Percentiles rank a stretch among this genome's conserved stretches.
Conservation (phyloP, 2,113 vertebrate species). For the Bothrops jararaca region DNA sequence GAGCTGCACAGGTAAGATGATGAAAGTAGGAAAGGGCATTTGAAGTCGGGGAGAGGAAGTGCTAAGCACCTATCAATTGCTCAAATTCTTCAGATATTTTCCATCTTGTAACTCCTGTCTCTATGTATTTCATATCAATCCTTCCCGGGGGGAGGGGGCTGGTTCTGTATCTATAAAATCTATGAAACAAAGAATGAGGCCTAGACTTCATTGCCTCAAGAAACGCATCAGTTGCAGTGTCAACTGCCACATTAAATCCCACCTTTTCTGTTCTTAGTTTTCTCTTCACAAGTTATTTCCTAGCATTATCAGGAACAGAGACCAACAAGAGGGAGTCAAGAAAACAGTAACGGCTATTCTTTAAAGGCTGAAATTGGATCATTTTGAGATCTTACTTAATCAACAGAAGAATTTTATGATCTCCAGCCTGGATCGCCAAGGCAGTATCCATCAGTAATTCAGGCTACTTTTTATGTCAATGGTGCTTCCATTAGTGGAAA, state of each 20-base stretch:
- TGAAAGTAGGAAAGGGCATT: background rate
- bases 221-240: no score
- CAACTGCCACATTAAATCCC: background rate
- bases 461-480: background rate
- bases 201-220: background rate
- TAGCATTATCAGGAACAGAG: background rate
- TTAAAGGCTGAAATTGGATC: constrained; percentile 30
- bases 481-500: constrained; percentile 29
- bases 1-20: background rate
- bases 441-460: constrained; percentile 29
- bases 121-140: background rate
- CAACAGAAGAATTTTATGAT: constrained; percentile 22
- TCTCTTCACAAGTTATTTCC: background rate
- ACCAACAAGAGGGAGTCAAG: background rate
- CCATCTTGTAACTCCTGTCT: background rate
- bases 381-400: constrained; percentile 3
- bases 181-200: background rate
- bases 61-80: background rate
- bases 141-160: background rate
- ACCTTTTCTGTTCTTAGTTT: background rate
- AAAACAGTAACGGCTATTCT: constrained; percentile 25
- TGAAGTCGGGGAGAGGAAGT: background rate
- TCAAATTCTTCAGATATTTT: background rate
- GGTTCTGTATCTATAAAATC: background rate
- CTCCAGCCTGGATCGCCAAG: constrained; percentile 25